Evolutionary conservation across 2,797 vertebrate species (phyloP).

Genomic region (Poecilia picta): DNA sequence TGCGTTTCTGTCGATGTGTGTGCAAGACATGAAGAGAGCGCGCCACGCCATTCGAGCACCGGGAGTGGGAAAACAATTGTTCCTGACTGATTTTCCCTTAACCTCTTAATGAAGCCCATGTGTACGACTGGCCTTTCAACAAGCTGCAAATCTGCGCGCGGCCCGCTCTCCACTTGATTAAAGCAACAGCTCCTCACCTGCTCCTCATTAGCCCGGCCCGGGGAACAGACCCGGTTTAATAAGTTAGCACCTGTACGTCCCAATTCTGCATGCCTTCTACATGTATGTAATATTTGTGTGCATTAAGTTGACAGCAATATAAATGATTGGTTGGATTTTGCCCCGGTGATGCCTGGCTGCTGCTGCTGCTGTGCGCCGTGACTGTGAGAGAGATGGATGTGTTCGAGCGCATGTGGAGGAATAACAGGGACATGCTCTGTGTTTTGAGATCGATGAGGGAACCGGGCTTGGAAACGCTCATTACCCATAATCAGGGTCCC

Average conservation of each 20-base stretch:
- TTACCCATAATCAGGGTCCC: slow-evolving; percentile 75
- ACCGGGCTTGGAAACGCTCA: slow-evolving; percentile 69
- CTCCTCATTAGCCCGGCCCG: slow-evolving; percentile 80
- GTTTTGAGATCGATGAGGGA: slow-evolving; percentile 78
- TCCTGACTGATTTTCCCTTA: slow-evolving; percentile 84
- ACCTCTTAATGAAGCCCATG: slow-evolving; percentile 86
- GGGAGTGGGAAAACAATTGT: slow-evolving; percentile 86
- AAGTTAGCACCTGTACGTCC: slow-evolving; percentile 87
- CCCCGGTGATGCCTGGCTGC: slow-evolving; percentile 34
- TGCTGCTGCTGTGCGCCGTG: slow-evolving; percentile 38
- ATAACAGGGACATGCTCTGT: slow-evolving; percentile 74
- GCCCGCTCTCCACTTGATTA: slow-evolving; percentile 84
- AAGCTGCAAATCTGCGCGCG: slow-evolving; percentile 81
- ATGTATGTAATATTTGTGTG: slow-evolving; percentile 79
- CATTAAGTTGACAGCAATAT: slow-evolving; percentile 78
- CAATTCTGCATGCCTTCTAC: slow-evolving; percentile 79
- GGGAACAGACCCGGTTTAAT: slow-evolving; percentile 77
- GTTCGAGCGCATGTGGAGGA: slow-evolving; percentile 62
- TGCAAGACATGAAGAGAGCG: slow-evolving; percentile 48
- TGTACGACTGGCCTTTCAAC: slow-evolving; percentile 83
- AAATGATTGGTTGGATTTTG: slow-evolving; percentile 71
- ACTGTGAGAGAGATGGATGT: slow-evolving; percentile 57
- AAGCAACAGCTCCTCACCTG: slow-evolving; percentile 83
- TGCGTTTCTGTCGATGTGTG: slow-evolving; percentile 20
- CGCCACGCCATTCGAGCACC: slow-evolving; percentile 75